These are phyloP conservation scores for Polietes domitor DNA, from an alignment of 2,888 invertebrate genomes.

Conservation along the genomic window DNA sequence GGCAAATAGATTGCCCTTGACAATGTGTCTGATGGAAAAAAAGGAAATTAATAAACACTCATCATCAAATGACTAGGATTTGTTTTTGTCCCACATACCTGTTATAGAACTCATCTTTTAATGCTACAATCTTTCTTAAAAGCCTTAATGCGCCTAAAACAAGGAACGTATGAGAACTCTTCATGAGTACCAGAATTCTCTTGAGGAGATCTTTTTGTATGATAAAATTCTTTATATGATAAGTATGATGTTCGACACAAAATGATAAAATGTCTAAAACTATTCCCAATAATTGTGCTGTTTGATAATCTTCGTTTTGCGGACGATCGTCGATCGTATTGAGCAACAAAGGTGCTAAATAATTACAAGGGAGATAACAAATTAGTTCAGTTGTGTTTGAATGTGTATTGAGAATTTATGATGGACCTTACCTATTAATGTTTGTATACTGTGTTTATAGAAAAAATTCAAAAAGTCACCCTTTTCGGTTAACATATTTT, in stretches of 20 bases:
- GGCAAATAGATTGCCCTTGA: slow-evolving; percentile 95
- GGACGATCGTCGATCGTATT: slow-evolving; percentile 96
- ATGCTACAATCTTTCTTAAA: slow-evolving; percentile 97
- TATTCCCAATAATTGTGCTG: slow-evolving; percentile 96
- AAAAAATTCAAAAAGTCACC: slow-evolving; percentile 99
- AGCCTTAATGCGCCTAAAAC: slow-evolving; percentile 97
- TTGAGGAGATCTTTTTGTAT: slow-evolving; percentile 97
- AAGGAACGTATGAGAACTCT: slow-evolving; percentile 97
- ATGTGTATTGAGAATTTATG: background rate
- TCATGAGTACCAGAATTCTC: slow-evolving; percentile 97
- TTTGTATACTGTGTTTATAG: slow-evolving; percentile 98
- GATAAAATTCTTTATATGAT: slow-evolving; percentile 99
- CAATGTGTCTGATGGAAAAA: slow-evolving; percentile 87
- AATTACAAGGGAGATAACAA: background rate
- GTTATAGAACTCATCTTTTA: slow-evolving; percentile 99
- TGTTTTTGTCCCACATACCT: slow-evolving; percentile 74
- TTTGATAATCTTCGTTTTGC: slow-evolving; percentile 96
- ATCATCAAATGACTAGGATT: background rate
- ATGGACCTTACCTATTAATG: slow-evolving; percentile 89
- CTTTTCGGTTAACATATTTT: slow-evolving; percentile 99
- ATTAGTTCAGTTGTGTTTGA: background rate
- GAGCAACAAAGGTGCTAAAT: slow-evolving; percentile 92
- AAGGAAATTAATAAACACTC: background rate
- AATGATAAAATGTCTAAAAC: slow-evolving; percentile 97
- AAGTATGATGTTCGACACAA: slow-evolving; percentile 99